Percentiles rank a stretch among this genome's conserved stretches.
Evolutionary conservation across 2,113 vertebrate species (phyloP).

Genomic region (Hoplias malabaricus): DNA sequence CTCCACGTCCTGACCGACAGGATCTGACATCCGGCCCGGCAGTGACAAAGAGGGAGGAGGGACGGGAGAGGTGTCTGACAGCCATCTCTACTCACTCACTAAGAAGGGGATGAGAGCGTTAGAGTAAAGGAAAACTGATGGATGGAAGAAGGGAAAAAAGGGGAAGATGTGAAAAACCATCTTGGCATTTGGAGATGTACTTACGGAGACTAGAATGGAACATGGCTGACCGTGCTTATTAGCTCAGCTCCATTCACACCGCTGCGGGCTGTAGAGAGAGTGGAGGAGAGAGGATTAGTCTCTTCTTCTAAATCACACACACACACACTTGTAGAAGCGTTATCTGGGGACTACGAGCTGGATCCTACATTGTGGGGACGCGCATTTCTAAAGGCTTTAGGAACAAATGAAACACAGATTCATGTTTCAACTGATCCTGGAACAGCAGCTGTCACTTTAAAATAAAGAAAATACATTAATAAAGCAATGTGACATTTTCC

Average conservation of each 20-base stretch:
- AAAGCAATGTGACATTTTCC: no score
- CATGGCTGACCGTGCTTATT: conserved; percentile 54
- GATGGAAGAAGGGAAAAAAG: conserved; percentile 25
- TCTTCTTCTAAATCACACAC: conserved; percentile 25
- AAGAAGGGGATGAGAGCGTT: conserved; percentile 59
- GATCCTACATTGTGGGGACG: no score
- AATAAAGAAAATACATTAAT: no score
- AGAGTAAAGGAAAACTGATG: conserved; percentile 57
- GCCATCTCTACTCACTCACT: conserved; percentile 64
- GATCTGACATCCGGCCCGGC: conserved; percentile 26
- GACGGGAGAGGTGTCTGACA: conserved; percentile 47
- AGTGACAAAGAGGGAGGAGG: conserved; percentile 47
- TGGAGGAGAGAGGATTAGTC: conserved; percentile 30
- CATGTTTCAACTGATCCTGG: no score
- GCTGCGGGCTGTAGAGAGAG: conserved; percentile 15
- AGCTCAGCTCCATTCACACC: conserved; percentile 31
- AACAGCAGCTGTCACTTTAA: no score
- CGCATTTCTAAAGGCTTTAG: no score
- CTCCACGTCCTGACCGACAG: neutral
- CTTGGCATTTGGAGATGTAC: conserved; percentile 57
- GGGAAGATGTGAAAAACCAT: conserved; percentile 12
- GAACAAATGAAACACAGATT: no score
- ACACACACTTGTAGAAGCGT: no score
- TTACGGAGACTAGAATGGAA: conserved; percentile 68
- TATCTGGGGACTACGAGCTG: no score